Evolutionary conservation across 2,797 vertebrate species (phyloP).

Genomic region (Odontamblyopus rebecca): DNA sequence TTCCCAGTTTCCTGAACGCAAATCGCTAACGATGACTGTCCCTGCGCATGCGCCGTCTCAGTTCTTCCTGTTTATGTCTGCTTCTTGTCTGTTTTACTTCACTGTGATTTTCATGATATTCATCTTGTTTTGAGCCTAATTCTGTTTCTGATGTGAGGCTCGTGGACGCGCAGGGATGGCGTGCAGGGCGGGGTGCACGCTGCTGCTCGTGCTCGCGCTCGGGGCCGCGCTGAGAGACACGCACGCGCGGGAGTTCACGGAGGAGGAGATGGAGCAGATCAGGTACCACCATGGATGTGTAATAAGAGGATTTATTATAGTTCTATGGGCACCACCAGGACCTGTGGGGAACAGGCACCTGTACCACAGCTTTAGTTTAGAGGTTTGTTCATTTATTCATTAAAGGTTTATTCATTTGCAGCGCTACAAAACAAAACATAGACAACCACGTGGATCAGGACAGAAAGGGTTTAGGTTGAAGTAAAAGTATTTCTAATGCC

Average conservation of each 20-base stretch:
- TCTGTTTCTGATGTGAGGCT: background rate
- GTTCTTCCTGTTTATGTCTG: conserved; percentile 44
- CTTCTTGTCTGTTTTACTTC: too few relatives aligned
- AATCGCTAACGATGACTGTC: background rate
- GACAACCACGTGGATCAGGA: too few relatives aligned
- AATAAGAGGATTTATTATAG: too few relatives aligned
- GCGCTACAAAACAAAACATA: too few relatives aligned
- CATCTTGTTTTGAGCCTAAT: rapidly evolving
- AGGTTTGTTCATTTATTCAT: too few relatives aligned
- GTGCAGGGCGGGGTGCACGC: conserved; percentile 35
- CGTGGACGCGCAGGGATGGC: background rate
- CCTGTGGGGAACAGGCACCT: too few relatives aligned
- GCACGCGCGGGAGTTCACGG: conserved; percentile 42
- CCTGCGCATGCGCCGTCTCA: conserved; percentile 42
- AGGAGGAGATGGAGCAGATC: conserved; percentile 46
- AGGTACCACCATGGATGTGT: conserved; percentile 35
- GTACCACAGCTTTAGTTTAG: too few relatives aligned
- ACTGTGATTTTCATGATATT: background rate
- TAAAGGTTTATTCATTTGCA: too few relatives aligned
- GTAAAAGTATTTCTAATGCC: too few relatives aligned
- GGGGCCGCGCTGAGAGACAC: conserved; percentile 31
- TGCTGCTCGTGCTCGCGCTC: conserved; percentile 18
- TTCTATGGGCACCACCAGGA: too few relatives aligned
- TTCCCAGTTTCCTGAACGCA: conserved; percentile 20
- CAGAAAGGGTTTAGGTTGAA: too few relatives aligned